Evolutionary conservation across 2,888 invertebrate genomes (phyloP), one percentile per base, ranked within the genome.

Genomic region (Nezara viridula): DNA sequence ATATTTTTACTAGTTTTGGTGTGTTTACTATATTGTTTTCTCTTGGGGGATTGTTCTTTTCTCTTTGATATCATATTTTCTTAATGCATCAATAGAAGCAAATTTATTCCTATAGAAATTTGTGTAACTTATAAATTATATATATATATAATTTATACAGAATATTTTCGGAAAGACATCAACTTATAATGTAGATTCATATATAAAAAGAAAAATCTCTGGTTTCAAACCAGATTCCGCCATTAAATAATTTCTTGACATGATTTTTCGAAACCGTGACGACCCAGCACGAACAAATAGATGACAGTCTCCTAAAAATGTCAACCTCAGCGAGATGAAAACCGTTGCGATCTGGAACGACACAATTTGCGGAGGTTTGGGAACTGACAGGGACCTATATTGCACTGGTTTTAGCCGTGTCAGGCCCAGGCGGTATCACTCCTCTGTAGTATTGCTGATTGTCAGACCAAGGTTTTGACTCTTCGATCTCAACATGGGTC

Each of bases 301-400:
- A 37, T 37, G 66, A 73, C 19, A 37, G 4, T 21, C 37, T 14
- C 14, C 27, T 73, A 73, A 73, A 73, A 73, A 73, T 21, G 66
- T 73, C 66, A 73, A 9, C 37, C 66, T 37, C 66, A 73, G 66
- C 66, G 32, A 73, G 66, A 73, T 73, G 66, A 73, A 60, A 73
- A 73, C 66, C 19, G 19, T 73, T 73, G 14, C 27, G 19, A 3
- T 7, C 66, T 73, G 66, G 9, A 73, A 73, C 66, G 66, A 37
- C 66, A 73, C 66, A 73, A 73, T 73, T 73, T 37, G 66, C 66
- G 19, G 66, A 37, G 66, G 66, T 73, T 73, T 73, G 66, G 66
- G 37, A 73, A 37, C 66, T 73, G 66, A 73, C 66, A 73, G 66
- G 32, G 21, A 21, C 32, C 66, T 19, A 37, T 60, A 60, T 73